These are phyloP conservation scores for Drosophila tsacasi DNA, from an alignment of 1,140 invertebrate genomes.

Conservation along the genomic window DNA sequence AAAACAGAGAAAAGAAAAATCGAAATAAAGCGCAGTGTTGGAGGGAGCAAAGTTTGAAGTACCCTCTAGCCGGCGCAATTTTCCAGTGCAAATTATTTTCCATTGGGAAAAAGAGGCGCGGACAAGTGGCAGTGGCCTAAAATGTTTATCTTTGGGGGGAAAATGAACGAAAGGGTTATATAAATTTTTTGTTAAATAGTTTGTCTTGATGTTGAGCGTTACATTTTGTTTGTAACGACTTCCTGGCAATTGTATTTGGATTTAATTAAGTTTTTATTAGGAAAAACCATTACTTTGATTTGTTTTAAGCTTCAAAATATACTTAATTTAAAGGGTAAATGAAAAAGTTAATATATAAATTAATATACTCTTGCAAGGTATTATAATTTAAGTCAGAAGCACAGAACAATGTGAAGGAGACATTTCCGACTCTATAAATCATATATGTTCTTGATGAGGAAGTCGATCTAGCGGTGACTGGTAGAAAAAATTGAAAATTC, in stretches of 20 bases:
- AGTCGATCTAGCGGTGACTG: too few relatives aligned
- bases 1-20: slow-evolving; percentile 16
- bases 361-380: too few relatives aligned
- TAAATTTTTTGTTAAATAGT: background rate
- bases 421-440: too few relatives aligned
- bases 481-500: too few relatives aligned
- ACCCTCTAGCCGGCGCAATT: slow-evolving; percentile 19
- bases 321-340: background rate
- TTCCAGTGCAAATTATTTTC: slow-evolving; percentile 22
- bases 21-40: slow-evolving; percentile 25
- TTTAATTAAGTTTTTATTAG: background rate
- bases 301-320: too few relatives aligned
- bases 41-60: slow-evolving; percentile 35
- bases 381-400: too few relatives aligned
- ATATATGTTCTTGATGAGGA: too few relatives aligned
- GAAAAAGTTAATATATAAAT: too few relatives aligned
- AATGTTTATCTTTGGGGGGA: slow-evolving; percentile 7
- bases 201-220: slow-evolving; percentile 2
- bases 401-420: too few relatives aligned
- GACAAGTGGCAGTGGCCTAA: slow-evolving; percentile 8
- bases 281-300: too few relatives aligned
- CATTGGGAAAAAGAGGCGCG: slow-evolving; percentile 9
- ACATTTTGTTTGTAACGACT: too few relatives aligned
- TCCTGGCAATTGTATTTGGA: slow-evolving; percentile 4
- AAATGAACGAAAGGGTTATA: background rate